Base-by-base conservation (phyloP, 2,888 invertebrate species). In the Antitype chi region DNA sequence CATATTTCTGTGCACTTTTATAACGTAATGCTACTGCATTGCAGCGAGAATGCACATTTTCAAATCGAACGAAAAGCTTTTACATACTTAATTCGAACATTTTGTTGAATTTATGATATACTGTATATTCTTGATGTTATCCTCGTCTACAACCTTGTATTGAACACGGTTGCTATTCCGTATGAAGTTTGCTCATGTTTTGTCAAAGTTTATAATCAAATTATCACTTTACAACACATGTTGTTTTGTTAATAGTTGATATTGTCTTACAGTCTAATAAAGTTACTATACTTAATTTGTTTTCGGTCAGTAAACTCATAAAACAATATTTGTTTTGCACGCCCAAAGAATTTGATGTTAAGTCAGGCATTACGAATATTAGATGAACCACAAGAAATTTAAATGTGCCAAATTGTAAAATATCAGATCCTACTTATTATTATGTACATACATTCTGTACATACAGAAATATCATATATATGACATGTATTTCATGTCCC, bases 351-450 rank as follows among this genome's bases (percentile, higher is more conserved):
- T 88, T 87, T 88, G 84, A 86, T 87, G 80, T 85, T 89, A 85
- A 89, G 88, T 90, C 90, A 88, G 85, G 88, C 89, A 87, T 89
- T 90, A 89, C 84, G 85, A 88, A 86, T 88, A 88, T 76, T 87
- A 74, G 74, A 85, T 84, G 74, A 81, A 79, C 78, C 85, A 82
- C 87, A 86, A 80, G 76, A 90, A 90, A 90, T 89, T 92, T 91
- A 80, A 90, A 90, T 88, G 95, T 95, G 95, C 95, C 95, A 95
- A 95, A 95, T 89, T 94, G 92, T 94, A 93, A 91, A 90, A 90
- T 91, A 91, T 85, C 91, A 88, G 89, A 87, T 87, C 72, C 84
- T 85, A 88, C 86, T 86, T 91, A 88, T 89, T 89, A 81, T 83
- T 79, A 57, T 88, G 87, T 88, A 89, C 80, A 86, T 88, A 88